These are phyloP conservation scores for Gymnopithys bicolor DNA, from an alignment of 2,797 vertebrate species.

Conservation along the genomic window DNA sequence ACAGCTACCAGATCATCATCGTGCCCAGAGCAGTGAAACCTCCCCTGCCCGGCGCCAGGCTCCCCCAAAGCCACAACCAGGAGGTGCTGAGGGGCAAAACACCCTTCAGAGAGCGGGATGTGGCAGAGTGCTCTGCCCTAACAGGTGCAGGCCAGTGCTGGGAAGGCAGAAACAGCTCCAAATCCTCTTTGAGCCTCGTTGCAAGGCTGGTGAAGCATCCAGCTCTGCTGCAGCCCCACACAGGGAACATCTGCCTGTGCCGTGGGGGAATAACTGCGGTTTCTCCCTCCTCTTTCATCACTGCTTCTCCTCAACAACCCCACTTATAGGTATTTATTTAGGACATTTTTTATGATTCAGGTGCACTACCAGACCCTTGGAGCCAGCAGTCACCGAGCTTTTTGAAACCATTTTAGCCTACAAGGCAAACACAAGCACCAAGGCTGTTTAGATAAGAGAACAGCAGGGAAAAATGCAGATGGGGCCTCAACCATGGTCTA, in stretches of 20 bases:
- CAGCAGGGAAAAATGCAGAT: background rate
- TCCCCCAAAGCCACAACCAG: background rate
- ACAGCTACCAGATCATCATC: fast-evolving
- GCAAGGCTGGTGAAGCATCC: background rate
- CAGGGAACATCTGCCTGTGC: background rate
- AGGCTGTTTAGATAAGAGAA: slow-evolving; percentile 45
- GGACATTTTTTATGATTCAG: background rate
- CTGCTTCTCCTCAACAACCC: background rate
- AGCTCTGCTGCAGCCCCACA: background rate
- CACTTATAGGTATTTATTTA: background rate
- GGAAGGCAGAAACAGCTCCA: background rate
- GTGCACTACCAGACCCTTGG: background rate
- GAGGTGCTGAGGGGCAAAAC: background rate
- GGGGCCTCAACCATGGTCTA: background rate
- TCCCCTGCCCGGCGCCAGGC: background rate
- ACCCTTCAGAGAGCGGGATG: background rate
- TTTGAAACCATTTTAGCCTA: background rate
- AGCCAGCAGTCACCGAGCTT: background rate
- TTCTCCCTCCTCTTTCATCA: background rate
- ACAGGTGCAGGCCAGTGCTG: background rate
- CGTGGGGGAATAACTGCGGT: fast-evolving
- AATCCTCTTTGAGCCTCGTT: background rate
- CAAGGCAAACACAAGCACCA: slow-evolving; percentile 12
- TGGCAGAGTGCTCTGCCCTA: background rate
- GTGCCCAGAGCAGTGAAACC: background rate